Evolutionary conservation across 2,797 vertebrate genomes (phyloP), one percentile per base, ranked within the genome.

Genomic region (Semaprochilodus insignis): DNA sequence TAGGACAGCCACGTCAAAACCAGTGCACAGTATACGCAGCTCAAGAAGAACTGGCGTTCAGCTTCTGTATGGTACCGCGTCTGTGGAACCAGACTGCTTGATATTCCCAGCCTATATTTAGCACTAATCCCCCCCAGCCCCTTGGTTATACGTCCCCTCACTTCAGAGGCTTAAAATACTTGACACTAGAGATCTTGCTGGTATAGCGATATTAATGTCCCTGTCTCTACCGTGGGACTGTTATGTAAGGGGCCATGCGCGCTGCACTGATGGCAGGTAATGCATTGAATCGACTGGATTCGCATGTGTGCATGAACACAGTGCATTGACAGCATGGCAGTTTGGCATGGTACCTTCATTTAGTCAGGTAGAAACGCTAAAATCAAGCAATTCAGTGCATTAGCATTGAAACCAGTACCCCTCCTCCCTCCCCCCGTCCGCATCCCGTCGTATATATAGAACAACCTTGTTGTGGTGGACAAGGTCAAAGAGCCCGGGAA

Each of bases 1-100:
- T 99, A 90, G 86, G 62, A 5, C 69, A 27, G 60, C 15, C 10
- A 19, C 31, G 31, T 31, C 31, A 31, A 31, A 31, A 31, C 1
- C 31, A 31, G 31, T 1, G 3, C 31, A 31, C 15, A 16, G 51
- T 21, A 16, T 27, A 16, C 25, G 44, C 11, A 54, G 27, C 27
- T 2, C 48, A 19, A 23, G 4, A 72, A 52, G 23, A 25, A 10
- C 52, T 74, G 52, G 19, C 14, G 4, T 10, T 34, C 17, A 55
- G 27, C 27, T 59, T 14, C 13, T 6, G 23, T 7, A 36, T 21
- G 36, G 3, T 14, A 36, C 31, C 15, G 16, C 21, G 10, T 5
- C 71, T 21, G 7, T 13, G n/a, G 19, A 6, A 27, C 6, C 13
- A 1, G 31, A 19, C 19, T 74, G 21, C 2, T 74, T 40, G 10